phyloP scores from a whole-genome alignment of 1,140 invertebrate species.

The Apocrypta bakeri region DNA sequence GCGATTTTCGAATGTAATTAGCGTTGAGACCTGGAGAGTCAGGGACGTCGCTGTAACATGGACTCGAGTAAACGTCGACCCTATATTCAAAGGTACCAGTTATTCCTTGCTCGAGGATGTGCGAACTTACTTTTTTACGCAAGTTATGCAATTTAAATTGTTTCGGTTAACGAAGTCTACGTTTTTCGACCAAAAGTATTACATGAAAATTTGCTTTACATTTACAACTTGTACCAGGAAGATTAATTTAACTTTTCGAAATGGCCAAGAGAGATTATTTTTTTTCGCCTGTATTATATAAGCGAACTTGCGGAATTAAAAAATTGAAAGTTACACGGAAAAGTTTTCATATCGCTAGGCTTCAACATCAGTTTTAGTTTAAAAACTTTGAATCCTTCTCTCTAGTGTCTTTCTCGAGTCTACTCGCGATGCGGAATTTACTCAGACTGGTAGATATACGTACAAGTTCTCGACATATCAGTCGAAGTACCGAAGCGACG shows the following conservation, averaged over 20 bases:
- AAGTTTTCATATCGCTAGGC: background rate
- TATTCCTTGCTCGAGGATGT: too few relatives aligned
- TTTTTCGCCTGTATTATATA: background rate
- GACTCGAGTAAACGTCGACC: background rate
- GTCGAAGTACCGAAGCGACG: background rate
- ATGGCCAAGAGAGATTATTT: background rate
- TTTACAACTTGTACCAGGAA: background rate
- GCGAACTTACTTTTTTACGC: too few relatives aligned
- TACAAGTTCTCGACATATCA: background rate
- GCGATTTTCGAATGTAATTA: slow-evolving; percentile 46
- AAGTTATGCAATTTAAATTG: background rate
- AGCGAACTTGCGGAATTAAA: background rate
- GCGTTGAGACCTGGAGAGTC: background rate
- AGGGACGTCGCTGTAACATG: background rate
- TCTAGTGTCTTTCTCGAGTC: background rate
- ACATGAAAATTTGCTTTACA: too few relatives aligned
- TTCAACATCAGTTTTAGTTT: background rate
- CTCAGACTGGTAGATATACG: too few relatives aligned
- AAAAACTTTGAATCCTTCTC: background rate
- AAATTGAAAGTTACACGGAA: background rate
- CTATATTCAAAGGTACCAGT: too few relatives aligned
- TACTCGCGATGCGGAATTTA: background rate
- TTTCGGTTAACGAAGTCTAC: background rate
- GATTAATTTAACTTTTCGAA: background rate
- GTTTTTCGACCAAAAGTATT: background rate